A percentile compares a stretch with the other conserved stretches of the same genome.
These are phyloP conservation scores for Bombus haemorrhoidalis DNA, from an alignment of 1,140 invertebrate species.

Conservation along the genomic window DNA sequence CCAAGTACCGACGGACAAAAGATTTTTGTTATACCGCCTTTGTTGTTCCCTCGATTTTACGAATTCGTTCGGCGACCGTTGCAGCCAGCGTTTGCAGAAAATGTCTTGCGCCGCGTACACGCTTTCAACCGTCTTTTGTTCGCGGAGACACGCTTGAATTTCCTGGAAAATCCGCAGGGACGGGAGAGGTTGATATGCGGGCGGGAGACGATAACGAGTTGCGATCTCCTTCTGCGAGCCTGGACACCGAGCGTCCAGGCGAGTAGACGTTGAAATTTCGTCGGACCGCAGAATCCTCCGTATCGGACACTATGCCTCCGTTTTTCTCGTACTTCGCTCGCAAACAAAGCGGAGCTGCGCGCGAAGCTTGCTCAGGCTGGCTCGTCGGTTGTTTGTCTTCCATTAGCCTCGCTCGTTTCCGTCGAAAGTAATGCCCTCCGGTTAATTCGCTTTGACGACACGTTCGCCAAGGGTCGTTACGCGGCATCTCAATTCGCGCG, in stretches of 20 bases:
- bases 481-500: neutral
- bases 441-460: slow-evolving; percentile 33
- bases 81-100: too few species aligned
- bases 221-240: neutral
- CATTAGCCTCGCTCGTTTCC: slow-evolving; percentile 26
- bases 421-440: slow-evolving; percentile 23
- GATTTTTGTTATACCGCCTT: neutral
- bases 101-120: neutral
- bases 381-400: slow-evolving; percentile 39
- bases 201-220: slow-evolving; percentile 43
- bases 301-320: neutral
- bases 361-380: neutral
- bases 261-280: neutral
- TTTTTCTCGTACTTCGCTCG: slow-evolving; percentile 30
- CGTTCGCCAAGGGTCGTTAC: too few species aligned
- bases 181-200: slow-evolving; percentile 35
- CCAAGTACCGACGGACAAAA: neutral
- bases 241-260: slow-evolving; percentile 7
- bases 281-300: slow-evolving; percentile 13
- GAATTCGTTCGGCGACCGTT: neutral
- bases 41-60: too few species aligned
- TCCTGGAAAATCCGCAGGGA: neutral
- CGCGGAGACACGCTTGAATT: slow-evolving; percentile 1
- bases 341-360: slow-evolving; percentile 35
- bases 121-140: neutral